Evolutionary conservation across 2,797 vertebrate species (phyloP), one percentile per base, ranked within the genome.

Genomic region (Neosilurus mollespiculum): DNA sequence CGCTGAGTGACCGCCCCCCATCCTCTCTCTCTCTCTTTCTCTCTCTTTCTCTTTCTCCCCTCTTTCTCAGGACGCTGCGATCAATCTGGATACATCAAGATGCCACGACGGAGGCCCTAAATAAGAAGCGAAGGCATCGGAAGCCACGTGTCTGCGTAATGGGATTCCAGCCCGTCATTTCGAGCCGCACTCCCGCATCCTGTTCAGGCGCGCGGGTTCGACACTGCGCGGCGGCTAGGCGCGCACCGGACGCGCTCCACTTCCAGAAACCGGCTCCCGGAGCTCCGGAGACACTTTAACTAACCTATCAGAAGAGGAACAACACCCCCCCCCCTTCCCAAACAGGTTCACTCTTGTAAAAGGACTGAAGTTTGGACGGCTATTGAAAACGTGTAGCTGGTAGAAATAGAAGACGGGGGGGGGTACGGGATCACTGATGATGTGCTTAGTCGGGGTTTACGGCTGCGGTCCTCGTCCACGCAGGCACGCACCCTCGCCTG

Each of bases 391-490:
- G 26, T 8, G 2, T 9, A 26, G 22, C 16, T 58, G 30, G 26
- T 78, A 14, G n/a, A 16, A 58, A 56, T 37, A 30, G 30, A 30
- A 30, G 30, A 30, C 30, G 30, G 30, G 43, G 37, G 2, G 82
- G 86, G 89, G 84, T 87, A 80, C 88, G 14, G 80, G 70, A 92
- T 89, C 75, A 91, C 92, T 90, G 87, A 91, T 89, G 91, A 92
- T 92, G 89, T 84, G 78, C 61, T 88, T 87, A 90, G 83, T 87
- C 84, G 91, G 93, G 93, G 91, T 37, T 93, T 92, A 94, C 93
- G 91, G 94, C 94, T 95, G 93, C 94, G 93, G 92, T 93, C 92
- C 91, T 89, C 89, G 89, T 88, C 86, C 95, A 94, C 92, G 93
- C 95, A 94, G 77, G 51, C 20, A 66, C 71, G 79, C 83, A 22